Conservation (phyloP, 2,797 vertebrate species). For the Chrosomus eos region DNA sequence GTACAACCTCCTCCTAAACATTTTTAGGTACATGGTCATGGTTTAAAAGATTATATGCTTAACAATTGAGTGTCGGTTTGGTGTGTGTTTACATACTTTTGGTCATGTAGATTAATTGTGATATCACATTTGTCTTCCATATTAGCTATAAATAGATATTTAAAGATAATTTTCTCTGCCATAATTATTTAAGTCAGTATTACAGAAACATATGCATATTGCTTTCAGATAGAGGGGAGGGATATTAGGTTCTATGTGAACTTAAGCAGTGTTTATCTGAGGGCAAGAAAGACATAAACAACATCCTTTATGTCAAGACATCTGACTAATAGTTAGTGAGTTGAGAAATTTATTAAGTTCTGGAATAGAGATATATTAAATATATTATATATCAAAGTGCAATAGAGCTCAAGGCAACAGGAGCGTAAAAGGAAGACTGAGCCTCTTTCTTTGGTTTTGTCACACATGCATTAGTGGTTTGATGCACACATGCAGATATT, state of each 20-base stretch:
- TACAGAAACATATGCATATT: conserved; percentile 19
- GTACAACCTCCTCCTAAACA: neutral
- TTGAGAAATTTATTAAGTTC: conserved; percentile 11
- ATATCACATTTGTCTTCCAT: conserved; percentile 42
- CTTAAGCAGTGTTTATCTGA: neutral
- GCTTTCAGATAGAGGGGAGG: conserved; percentile 9
- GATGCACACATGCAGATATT: conserved; percentile 20
- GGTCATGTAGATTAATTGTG: conserved; percentile 12
- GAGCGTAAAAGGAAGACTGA: conserved; percentile 30
- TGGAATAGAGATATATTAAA: conserved; percentile 9
- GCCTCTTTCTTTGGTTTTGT: conserved; percentile 34
- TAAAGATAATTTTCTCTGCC: conserved; percentile 14
- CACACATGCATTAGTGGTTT: conserved; percentile 3
- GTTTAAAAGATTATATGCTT: neutral
- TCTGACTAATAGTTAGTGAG: neutral
- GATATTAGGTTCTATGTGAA: conserved; percentile 4
- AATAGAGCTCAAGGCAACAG: conserved; percentile 59
- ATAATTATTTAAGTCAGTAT: neutral
- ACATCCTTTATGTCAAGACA: conserved; percentile 6
- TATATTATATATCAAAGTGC: conserved; percentile 43
- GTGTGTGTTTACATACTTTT: conserved; percentile 21
- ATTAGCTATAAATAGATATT: conserved; percentile 17
- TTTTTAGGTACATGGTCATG: neutral
- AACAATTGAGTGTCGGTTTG: neutral
- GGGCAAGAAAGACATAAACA: neutral